phyloP scores from a whole-genome alignment of 2,797 vertebrate species.

The Otolemur crassicaudatus region DNA sequence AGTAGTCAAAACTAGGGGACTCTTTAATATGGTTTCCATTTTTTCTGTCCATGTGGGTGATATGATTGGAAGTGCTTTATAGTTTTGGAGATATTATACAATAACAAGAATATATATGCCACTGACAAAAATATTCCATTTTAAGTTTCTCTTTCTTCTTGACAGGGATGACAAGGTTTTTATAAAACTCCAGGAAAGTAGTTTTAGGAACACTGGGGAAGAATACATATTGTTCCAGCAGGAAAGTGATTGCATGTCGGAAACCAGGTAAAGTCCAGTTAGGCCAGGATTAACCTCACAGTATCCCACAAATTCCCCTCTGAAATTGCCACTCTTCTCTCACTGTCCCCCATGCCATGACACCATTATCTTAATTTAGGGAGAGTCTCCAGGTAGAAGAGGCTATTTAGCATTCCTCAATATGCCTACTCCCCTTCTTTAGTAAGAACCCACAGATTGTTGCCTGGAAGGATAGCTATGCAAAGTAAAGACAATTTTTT shows the following conservation, averaged over 20 bases:
- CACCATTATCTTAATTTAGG: background rate
- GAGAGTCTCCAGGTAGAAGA: background rate
- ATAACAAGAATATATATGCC: background rate
- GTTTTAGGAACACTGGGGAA: background rate
- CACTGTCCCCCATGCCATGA: background rate
- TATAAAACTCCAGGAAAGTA: background rate
- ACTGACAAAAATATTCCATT: conserved; percentile 1
- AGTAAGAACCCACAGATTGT: background rate
- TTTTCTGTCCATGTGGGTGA: background rate
- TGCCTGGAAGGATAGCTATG: background rate
- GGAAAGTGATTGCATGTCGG: background rate
- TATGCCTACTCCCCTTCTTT: background rate
- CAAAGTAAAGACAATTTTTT: background rate
- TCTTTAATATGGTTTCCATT: background rate
- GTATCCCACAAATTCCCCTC: background rate
- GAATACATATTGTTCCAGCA: background rate
- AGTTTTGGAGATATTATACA: background rate
- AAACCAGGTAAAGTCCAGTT: background rate
- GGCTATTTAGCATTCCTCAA: background rate
- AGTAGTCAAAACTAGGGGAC: background rate
- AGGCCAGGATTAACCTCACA: background rate
- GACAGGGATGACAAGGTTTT: background rate
- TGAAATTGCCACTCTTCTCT: background rate
- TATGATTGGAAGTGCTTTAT: background rate
- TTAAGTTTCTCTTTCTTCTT: background rate